These are phyloP conservation scores for Sphenodon punctatus DNA, from an alignment of 2,797 vertebrate genomes.

Conservation along the genomic window DNA sequence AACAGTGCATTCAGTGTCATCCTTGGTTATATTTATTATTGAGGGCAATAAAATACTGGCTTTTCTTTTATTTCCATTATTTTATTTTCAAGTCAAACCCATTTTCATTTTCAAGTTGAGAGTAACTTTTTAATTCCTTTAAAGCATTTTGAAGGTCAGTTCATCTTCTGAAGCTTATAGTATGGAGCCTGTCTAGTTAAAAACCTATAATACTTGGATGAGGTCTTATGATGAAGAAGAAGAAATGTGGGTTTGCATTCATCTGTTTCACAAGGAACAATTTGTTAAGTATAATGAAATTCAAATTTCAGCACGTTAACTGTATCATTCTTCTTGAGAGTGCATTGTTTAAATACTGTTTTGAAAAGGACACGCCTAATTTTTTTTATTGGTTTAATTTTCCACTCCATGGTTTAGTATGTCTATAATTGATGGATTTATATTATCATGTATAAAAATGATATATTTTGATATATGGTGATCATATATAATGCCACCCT, in stretches of 20 bases:
- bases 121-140: not conserved
- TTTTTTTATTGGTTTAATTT: not conserved
- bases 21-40: conserved; percentile 58
- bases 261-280: conserved; percentile 6
- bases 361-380: rapidly evolving
- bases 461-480: no score
- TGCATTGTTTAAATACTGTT: not conserved
- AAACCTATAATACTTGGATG: not conserved
- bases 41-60: conserved; percentile 55
- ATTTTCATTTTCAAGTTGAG: no score
- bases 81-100: no score
- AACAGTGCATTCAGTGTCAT: conserved; percentile 54
- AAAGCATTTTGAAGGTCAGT: not conserved
- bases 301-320: not conserved
- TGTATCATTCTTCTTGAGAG: not conserved
- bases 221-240: not conserved
- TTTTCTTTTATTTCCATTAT: conserved; percentile 37
- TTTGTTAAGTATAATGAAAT: not conserved
- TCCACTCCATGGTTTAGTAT: no score
- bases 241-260: conserved; percentile 29
- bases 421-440: no score
- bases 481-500: no score
- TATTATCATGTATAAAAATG: no score
- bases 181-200: not conserved
- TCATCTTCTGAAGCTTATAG: not conserved